Evolutionary conservation across 2,888 invertebrate species (phyloP).

Genomic region (Calephelis perditalis): DNA sequence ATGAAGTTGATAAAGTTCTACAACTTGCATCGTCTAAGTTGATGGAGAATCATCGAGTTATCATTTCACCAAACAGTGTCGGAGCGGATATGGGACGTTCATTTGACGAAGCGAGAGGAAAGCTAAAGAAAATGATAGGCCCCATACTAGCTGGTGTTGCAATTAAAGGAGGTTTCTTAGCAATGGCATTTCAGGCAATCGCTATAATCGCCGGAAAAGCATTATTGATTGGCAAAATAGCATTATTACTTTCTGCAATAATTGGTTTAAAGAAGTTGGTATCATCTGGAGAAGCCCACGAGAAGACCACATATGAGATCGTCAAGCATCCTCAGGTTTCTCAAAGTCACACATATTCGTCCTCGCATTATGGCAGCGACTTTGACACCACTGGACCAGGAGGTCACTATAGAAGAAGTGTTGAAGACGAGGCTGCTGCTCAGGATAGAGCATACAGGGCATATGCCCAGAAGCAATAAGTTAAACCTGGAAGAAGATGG

Average conservation of each 20-base stretch:
- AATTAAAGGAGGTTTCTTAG: slow-evolving; percentile 84
- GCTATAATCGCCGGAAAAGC: slow-evolving; percentile 89
- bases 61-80: slow-evolving; percentile 64
- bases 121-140: slow-evolving; percentile 81
- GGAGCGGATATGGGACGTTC: slow-evolving; percentile 67
- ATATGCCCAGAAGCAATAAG: slow-evolving; percentile 62
- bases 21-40: slow-evolving; percentile 76
- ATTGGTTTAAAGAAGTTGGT: slow-evolving; percentile 89
- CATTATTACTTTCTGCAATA: slow-evolving; percentile 86
- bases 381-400: slow-evolving; percentile 78
- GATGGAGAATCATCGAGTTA: slow-evolving; percentile 78
- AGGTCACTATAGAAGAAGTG: slow-evolving; percentile 79
- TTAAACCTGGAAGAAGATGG: slow-evolving; percentile 29
- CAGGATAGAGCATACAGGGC: slow-evolving; percentile 81
- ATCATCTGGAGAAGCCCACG: slow-evolving; percentile 80
- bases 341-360: slow-evolving; percentile 86
- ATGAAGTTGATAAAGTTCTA: slow-evolving; percentile 79
- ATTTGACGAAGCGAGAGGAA: slow-evolving; percentile 76
- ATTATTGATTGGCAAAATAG: slow-evolving; percentile 89
- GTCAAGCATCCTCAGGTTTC: slow-evolving; percentile 91
- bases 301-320: slow-evolving; percentile 91
- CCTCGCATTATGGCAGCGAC: slow-evolving; percentile 81
- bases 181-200: slow-evolving; percentile 86
- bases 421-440: slow-evolving; percentile 78
- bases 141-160: slow-evolving; percentile 83